Percentiles rank a stretch among this genome's conserved stretches.
These are phyloP conservation scores for Solen grandis DNA, from an alignment of 1,140 invertebrate species.

Conservation along the genomic window DNA sequence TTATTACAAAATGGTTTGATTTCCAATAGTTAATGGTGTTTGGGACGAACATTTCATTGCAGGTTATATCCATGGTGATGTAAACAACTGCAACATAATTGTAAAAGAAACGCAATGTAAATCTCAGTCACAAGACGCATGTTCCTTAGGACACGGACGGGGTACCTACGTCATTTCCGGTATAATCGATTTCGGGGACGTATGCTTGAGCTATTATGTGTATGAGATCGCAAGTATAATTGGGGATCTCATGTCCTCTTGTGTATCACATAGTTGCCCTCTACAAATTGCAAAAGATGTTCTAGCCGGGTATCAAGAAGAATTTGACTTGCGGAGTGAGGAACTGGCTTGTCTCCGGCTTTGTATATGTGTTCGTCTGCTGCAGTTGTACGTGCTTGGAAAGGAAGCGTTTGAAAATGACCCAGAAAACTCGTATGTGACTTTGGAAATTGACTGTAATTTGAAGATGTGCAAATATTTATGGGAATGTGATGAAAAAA, in stretches of 20 bases:
- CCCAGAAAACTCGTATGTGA: conserved; percentile 19
- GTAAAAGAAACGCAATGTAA: neutral
- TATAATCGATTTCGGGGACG: conserved; percentile 45
- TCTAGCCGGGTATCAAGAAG: neutral
- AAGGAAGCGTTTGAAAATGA: neutral
- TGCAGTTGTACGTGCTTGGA: conserved; percentile 9
- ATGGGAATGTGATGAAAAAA: no score
- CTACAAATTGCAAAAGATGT: conserved; percentile 10
- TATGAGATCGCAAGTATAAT: conserved; percentile 37
- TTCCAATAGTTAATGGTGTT: neutral
- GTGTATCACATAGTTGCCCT: neutral
- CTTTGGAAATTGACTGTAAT: no score
- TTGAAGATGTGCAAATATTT: no score
- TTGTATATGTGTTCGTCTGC: conserved; percentile 21
- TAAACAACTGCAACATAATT: conserved; percentile 47
- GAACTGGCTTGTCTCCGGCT: conserved; percentile 10
- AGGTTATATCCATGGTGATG: conserved; percentile 44
- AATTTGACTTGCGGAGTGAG: conserved; percentile 10
- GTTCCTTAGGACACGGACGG: no score
- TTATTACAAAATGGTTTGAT: neutral
- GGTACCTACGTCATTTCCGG: conserved; percentile 14
- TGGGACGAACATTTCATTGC: neutral
- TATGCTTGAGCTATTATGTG: conserved; percentile 26
- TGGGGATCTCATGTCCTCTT: conserved; percentile 37
- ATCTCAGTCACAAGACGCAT: neutral